phyloP scores from a whole-genome alignment of 2,797 vertebrate genomes.

The Forpus xanthops region DNA sequence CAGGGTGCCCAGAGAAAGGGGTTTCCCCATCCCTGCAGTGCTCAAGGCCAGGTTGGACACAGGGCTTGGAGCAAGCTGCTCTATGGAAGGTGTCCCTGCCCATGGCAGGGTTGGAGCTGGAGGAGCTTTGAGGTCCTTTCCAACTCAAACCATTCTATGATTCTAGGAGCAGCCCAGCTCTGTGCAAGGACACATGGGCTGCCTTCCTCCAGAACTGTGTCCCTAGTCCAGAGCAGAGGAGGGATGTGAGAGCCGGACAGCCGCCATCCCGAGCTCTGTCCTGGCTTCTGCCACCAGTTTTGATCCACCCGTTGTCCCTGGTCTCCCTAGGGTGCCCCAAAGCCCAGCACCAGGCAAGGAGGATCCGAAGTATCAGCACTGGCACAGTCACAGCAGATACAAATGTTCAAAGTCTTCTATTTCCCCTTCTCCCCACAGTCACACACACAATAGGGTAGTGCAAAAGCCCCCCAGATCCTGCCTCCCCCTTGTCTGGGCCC shows the following conservation, averaged over 20 bases:
- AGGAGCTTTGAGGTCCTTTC: not conserved
- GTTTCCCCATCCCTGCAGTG: too few species aligned
- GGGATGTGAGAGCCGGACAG: not conserved
- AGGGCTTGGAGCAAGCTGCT: too few species aligned
- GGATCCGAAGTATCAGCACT: not conserved
- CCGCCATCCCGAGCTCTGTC: not conserved
- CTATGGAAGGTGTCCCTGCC: too few species aligned
- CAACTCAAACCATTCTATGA: not conserved
- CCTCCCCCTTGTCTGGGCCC: not conserved
- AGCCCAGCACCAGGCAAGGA: not conserved
- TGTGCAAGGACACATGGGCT: fast-evolving
- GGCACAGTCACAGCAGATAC: fast-evolving
- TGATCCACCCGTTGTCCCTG: not conserved
- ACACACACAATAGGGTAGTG: fast-evolving
- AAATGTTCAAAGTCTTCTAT: fast-evolving
- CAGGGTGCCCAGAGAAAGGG: too few species aligned
- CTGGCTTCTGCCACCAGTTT: not conserved
- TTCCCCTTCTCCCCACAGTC: not conserved
- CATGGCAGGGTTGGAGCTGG: not conserved
- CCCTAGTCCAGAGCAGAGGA: not conserved
- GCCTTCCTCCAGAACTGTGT: not conserved
- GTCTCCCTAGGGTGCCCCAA: not conserved
- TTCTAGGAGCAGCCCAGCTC: not conserved
- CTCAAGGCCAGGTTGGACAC: too few species aligned
- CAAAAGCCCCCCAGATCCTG: not conserved